These are phyloP conservation scores for Silurus glanis DNA, from an alignment of 2,113 vertebrate genomes.

Conservation along the genomic window DNA sequence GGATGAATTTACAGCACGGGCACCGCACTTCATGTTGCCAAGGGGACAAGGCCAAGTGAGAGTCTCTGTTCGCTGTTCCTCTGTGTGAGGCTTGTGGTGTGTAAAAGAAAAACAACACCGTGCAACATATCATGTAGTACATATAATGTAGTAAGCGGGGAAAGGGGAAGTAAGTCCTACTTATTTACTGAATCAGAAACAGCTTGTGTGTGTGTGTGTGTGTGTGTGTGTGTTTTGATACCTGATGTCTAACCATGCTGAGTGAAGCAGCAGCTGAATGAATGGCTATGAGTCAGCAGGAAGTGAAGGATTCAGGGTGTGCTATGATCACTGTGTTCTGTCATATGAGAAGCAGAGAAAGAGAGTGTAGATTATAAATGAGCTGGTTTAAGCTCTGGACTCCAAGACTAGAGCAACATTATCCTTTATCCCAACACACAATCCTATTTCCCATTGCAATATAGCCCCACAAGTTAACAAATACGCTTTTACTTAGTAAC, in stretches of 20 bases:
- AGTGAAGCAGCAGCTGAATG: conserved; percentile 18
- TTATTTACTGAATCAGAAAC: conserved; percentile 30
- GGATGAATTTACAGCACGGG: background rate
- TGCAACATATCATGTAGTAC: conserved; percentile 29
- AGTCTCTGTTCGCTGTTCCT: background rate
- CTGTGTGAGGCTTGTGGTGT: background rate
- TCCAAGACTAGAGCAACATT: background rate
- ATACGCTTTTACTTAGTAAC: background rate
- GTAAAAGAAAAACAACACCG: background rate
- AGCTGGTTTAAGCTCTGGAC: conserved; percentile 1
- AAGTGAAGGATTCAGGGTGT: conserved; percentile 35
- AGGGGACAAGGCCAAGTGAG: background rate
- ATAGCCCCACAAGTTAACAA: background rate
- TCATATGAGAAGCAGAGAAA: background rate
- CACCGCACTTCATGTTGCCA: background rate
- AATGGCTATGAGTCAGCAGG: conserved; percentile 54
- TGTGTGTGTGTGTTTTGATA: background rate
- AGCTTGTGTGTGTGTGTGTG: background rate
- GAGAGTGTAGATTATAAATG: background rate
- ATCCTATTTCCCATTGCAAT: background rate
- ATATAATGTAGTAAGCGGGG: background rate
- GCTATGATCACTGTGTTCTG: background rate
- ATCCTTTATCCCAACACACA: background rate
- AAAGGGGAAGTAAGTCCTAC: background rate
- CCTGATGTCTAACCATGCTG: conserved; percentile 1